Base-by-base conservation (phyloP, 2,797 vertebrate genomes). In the Tinamus major region DNA sequence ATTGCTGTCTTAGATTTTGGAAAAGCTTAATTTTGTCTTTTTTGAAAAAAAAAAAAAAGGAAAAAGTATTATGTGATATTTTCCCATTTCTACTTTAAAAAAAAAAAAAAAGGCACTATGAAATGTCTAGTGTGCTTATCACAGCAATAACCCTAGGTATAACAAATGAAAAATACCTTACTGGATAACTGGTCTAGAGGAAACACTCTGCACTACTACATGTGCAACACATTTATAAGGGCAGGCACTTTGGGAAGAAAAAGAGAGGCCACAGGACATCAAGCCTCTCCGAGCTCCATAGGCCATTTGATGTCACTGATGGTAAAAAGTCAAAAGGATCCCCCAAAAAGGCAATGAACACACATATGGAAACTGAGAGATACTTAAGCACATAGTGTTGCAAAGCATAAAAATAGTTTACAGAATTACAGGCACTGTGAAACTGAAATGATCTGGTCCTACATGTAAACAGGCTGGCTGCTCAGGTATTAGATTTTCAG, bases 231-330 rank as follows among this genome's bases (percentile, higher is more conserved):
- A 81, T 20, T 89, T 81, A 67, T 39, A 80, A 69, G 19, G 29
- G n/a, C 83, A 78, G 58, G 41, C 3, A 1, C 71, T 18, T 1
- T 39, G 46, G 2, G 23, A 74, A 55, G n/a, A 12, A 61, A 55
- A 79, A 42, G 44, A 58, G 16, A 74, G 19, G 14, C 62, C 63
- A 46, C 13, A 77, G 23, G 20, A 20, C 77, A 44, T 35, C 31
- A 24, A 77, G 49, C 44, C 16, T 72, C 46, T 16, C 27, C 37
- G 12, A 49, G 48, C 67, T 53, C 26, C 5, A 0, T 4, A 56
- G 9, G 76, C 7, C 26, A 48, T 20, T 12, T 83, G 39, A 76
- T 7, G 1, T 6, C 58, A 82, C 13, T 0, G 0, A 58, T 2
- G 24, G 33, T 24, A 63, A 85, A 79, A 53, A 26, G 41, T 69